phyloP scores from a whole-genome alignment of 2,113 vertebrate genomes.

The Tachycineta bicolor region DNA sequence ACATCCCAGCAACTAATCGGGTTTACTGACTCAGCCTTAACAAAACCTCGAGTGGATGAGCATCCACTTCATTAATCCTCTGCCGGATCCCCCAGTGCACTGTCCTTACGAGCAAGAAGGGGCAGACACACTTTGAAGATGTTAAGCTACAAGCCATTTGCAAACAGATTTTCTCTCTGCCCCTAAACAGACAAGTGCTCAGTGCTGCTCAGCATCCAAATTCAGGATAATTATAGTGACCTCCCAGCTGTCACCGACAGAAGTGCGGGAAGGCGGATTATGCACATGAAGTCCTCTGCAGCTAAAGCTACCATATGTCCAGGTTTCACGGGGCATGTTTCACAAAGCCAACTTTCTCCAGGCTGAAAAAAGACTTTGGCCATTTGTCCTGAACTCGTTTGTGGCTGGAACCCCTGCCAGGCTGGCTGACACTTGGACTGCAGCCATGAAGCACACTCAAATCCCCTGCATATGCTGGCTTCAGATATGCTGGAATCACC shows the following conservation, averaged over 20 bases:
- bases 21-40: slow-evolving; percentile 13
- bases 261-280: not conserved
- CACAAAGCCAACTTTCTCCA: slow-evolving; percentile 27
- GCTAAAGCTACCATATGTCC: slow-evolving; percentile 40
- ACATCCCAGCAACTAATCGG: rapidly evolving
- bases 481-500: not conserved
- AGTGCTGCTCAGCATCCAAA: not conserved
- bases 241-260: slow-evolving; percentile 26
- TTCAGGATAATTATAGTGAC: slow-evolving; percentile 29
- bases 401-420: not conserved
- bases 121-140: not conserved
- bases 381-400: not conserved
- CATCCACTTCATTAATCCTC: slow-evolving; percentile 1
- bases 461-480: not conserved
- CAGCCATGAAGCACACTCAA: not conserved
- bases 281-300: not conserved
- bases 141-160: not conserved
- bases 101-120: not conserved
- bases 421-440: not conserved
- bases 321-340: slow-evolving; percentile 15
- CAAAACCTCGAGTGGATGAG: not conserved
- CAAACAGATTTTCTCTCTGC: slow-evolving; percentile 17
- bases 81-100: not conserved
- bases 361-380: slow-evolving; percentile 11
- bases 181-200: slow-evolving; percentile 5